Evolutionary conservation across 2,888 invertebrate genomes (phyloP), one percentile per base, ranked within the genome.

Genomic region (Noctua fimbriata): DNA sequence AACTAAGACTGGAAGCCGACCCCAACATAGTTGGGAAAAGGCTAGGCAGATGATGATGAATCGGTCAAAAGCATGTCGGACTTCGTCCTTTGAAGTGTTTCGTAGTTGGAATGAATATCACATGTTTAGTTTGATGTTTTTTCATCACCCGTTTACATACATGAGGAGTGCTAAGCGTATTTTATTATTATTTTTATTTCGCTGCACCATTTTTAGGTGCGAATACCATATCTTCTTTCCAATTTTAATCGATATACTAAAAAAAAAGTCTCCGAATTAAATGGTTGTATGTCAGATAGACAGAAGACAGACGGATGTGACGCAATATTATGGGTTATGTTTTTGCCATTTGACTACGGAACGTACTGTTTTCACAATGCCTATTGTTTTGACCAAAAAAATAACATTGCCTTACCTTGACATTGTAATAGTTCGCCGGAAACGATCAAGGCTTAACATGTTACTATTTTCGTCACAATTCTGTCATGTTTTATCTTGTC

Each of bases 401-500:
- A 44, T 5, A 36, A 28, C 24, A 49, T n/a, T 41, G 5, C 3
- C 9, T 12, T 3, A 44, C 32, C 49, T 74, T 52, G 66, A 60
- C 73, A 60, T 52, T 81, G 55, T 4, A 55, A 47, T 79, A 73
- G 0, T 36, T 44, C 41, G 16, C 5, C n/a, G 21, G 49, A 52
- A 79, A 58, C 49, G n/a, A 74, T 69, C 12, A 18, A 41, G 18
- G 49, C n/a, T 52, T 63, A 71, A 21, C 49, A 63, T 36, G 12
- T 16, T 44, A 16, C n/a, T 79, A 71, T 79, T 75, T 60, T 81
- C 0, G 36, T 75, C 32, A 74, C 4, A 21, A 44, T 70, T 58
- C 28, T 65, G 28, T 36, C 36, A 16, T 36, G 41, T 65, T 36
- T 65, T 69, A 82, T 82, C 78, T 69, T 41, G 28, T 76, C 52